phyloP scores from a whole-genome alignment of 2,113 vertebrate species.

The Malaclemys terrapin region DNA sequence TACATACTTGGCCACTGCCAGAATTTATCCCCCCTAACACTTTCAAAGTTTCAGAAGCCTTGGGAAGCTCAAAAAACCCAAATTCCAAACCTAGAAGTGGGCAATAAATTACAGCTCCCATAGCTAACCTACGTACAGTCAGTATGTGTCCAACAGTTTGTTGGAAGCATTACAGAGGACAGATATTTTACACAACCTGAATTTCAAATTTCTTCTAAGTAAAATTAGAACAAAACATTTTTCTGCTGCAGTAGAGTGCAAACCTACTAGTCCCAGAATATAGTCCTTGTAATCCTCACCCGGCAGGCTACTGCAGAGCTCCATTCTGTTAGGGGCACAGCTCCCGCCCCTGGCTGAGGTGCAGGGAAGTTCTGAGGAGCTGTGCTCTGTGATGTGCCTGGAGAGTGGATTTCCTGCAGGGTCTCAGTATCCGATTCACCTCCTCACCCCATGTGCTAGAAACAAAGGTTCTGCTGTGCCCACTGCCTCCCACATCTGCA shows the following conservation, averaged over 20 bases:
- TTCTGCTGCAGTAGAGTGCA: neutral
- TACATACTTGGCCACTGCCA: constrained; percentile 30
- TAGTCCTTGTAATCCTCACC: neutral
- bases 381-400: neutral
- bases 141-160: neutral
- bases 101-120: neutral
- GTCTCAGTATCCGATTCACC: neutral
- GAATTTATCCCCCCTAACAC: neutral
- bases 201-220: neutral
- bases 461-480: neutral
- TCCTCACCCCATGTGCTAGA: neutral
- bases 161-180: neutral
- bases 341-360: neutral
- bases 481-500: neutral
- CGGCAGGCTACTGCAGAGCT: accelerated
- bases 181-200: neutral
- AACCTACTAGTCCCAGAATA: neutral
- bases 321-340: neutral
- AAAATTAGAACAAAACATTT: neutral
- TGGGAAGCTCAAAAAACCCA: constrained; percentile 6
- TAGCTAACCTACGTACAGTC: neutral
- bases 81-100: neutral
- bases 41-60: constrained; percentile 52
- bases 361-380: neutral
- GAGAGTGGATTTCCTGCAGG: neutral